phyloP scores from a whole-genome alignment of 1,140 invertebrate genomes.

The Rhynchophorus ferrugineus region DNA sequence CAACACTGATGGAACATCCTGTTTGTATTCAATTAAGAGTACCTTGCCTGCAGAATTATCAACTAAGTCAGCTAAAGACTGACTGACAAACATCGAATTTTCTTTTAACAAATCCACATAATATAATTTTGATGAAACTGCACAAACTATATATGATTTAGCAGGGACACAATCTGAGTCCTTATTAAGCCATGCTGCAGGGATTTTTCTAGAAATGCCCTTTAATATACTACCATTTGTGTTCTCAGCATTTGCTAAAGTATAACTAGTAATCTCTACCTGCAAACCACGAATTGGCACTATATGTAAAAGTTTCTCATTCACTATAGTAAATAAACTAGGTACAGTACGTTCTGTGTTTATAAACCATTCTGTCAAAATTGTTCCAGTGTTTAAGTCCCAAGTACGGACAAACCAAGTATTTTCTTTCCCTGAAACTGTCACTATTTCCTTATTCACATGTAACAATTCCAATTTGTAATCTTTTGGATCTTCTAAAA shows the following conservation, averaged over 20 bases:
- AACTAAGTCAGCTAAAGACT: conserved; percentile 24
- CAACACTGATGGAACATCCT: conserved; percentile 27
- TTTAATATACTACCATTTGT: conserved; percentile 31
- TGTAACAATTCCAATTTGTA: conserved; percentile 55
- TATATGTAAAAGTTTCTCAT: conserved; percentile 58
- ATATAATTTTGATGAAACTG: conserved; percentile 42
- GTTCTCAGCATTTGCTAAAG: conserved; percentile 57
- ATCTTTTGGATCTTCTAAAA: conserved; percentile 59
- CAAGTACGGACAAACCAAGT: conserved; percentile 68
- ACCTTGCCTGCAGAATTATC: conserved; percentile 16
- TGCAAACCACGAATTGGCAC: conserved; percentile 56
- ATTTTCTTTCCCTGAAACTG: conserved; percentile 59
- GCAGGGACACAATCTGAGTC: conserved; percentile 53
- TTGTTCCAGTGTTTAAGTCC: conserved; percentile 61
- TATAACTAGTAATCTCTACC: conserved; percentile 62
- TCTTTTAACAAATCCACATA: conserved; percentile 30
- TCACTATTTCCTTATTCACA: conserved; percentile 56
- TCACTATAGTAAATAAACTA: conserved; percentile 33
- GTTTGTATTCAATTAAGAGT: conserved; percentile 18
- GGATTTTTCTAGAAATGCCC: conserved; percentile 50
- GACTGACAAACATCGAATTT: conserved; percentile 20
- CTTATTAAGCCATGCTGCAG: conserved; percentile 55
- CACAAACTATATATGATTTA: conserved; percentile 56
- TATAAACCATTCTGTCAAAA: conserved; percentile 54
- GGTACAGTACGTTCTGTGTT: conserved; percentile 43